phyloP scores from a whole-genome alignment of 2,113 vertebrate species.

The Ciconia stormi region DNA sequence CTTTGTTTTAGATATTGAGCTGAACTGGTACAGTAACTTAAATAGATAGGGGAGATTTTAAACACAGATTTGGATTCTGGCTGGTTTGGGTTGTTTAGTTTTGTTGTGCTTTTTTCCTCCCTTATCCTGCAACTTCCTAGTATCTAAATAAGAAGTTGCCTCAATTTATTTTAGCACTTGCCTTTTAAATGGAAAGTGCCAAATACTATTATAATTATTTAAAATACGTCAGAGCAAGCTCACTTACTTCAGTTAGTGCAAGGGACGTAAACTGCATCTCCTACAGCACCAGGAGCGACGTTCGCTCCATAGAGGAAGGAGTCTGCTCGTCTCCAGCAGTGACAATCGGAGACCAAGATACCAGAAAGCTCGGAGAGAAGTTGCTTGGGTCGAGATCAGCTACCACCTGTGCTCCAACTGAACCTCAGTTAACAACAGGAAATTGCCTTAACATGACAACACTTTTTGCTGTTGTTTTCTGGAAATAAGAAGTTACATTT shows the following conservation, averaged over 20 bases:
- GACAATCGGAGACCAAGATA: neutral
- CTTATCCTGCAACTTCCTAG: constrained; percentile 2
- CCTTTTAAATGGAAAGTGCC: constrained; percentile 26
- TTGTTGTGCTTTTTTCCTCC: neutral
- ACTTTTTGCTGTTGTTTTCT: neutral
- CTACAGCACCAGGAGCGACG: neutral
- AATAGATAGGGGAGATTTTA: constrained; percentile 64
- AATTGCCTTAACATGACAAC: neutral
- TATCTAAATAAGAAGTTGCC: constrained; percentile 25
- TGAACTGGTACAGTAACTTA: constrained; percentile 58
- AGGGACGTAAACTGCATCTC: neutral
- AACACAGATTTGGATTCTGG: constrained; percentile 46
- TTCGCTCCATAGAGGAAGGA: neutral
- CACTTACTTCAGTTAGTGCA: neutral
- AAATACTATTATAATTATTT: neutral
- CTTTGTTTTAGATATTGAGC: constrained; percentile 77
- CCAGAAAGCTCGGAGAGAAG: neutral
- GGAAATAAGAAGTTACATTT: neutral
- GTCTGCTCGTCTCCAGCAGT: neutral
- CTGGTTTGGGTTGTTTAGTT: constrained; percentile 18
- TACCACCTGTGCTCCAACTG: neutral
- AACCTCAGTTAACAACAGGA: neutral
- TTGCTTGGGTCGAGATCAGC: neutral
- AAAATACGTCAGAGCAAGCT: neutral
- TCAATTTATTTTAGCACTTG: constrained; percentile 29